Conservation (phyloP, 2,113 vertebrate species). For the Origma solitaria region DNA sequence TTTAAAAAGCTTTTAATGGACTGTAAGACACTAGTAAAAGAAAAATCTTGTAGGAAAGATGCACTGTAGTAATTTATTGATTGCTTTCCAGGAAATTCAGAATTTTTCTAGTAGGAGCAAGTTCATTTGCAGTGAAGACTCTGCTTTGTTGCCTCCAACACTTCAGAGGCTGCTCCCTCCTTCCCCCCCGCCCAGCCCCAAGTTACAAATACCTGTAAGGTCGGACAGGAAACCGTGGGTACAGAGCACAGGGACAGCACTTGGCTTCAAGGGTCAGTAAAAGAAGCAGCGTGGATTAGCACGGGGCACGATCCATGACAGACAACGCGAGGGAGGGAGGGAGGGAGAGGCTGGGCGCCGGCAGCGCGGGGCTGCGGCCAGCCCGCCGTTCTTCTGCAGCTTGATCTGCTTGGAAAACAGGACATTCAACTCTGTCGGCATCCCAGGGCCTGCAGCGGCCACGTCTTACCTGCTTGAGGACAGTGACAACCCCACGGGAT, state of each 20-base stretch:
- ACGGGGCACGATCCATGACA: neutral
- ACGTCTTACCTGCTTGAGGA: neutral
- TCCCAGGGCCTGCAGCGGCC: neutral
- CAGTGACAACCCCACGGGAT: neutral
- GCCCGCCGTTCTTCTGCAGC: neutral
- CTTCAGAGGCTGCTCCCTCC: neutral
- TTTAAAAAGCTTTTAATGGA: conserved; percentile 57
- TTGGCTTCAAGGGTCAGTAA: neutral
- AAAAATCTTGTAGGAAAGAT: conserved; percentile 40
- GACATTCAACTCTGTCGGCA: conserved; percentile 36
- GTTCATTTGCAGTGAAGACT: conserved; percentile 25
- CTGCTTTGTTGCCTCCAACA: neutral
- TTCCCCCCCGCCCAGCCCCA: neutral
- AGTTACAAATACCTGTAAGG: neutral
- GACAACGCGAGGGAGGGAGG: neutral
- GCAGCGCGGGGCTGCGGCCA: neutral
- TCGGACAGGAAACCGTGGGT: neutral
- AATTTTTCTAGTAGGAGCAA: conserved; percentile 40
- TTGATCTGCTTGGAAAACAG: neutral
- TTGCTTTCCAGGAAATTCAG: conserved; percentile 50
- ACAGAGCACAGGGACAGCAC: conserved; percentile 24
- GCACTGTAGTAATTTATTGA: conserved; percentile 68
- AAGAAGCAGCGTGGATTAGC: neutral
- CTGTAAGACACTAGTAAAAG: conserved; percentile 48
- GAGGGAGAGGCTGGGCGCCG: neutral